phyloP scores from a whole-genome alignment of 2,888 invertebrate genomes.

The Biston stratarius region DNA sequence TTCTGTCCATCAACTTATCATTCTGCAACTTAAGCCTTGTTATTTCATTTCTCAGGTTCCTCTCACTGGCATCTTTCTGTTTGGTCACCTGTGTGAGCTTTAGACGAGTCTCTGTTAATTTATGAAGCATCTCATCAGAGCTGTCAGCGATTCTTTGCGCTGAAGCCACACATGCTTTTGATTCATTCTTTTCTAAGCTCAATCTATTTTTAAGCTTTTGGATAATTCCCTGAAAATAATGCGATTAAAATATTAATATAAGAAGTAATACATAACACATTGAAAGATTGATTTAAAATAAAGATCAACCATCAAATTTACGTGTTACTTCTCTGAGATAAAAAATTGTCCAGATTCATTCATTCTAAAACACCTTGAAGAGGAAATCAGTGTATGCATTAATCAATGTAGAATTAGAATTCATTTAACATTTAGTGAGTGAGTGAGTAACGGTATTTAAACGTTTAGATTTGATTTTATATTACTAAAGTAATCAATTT shows the following conservation, averaged over 20 bases:
- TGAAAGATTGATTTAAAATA: no score
- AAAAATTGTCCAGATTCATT: no score
- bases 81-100: constrained; percentile 69
- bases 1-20: constrained; percentile 71
- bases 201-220: constrained; percentile 68
- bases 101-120: constrained; percentile 62
- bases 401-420: no score
- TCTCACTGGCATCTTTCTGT: constrained; percentile 74
- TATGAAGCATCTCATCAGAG: constrained; percentile 69
- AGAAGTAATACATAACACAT: no score
- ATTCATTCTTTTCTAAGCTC: constrained; percentile 71
- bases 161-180: constrained; percentile 76
- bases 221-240: constrained; percentile 56
- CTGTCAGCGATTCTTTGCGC: constrained; percentile 76
- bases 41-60: constrained; percentile 70
- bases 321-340: no score
- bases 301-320: no score
- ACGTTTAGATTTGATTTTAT: not conserved
- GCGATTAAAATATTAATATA: no score
- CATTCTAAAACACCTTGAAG: no score
- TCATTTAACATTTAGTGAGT: not conserved
- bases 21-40: constrained; percentile 70
- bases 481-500: not conserved
- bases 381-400: no score
- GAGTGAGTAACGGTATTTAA: not conserved